Conservation (phyloP, 2,888 invertebrate genomes). For the Amphiduros pacificus region DNA sequence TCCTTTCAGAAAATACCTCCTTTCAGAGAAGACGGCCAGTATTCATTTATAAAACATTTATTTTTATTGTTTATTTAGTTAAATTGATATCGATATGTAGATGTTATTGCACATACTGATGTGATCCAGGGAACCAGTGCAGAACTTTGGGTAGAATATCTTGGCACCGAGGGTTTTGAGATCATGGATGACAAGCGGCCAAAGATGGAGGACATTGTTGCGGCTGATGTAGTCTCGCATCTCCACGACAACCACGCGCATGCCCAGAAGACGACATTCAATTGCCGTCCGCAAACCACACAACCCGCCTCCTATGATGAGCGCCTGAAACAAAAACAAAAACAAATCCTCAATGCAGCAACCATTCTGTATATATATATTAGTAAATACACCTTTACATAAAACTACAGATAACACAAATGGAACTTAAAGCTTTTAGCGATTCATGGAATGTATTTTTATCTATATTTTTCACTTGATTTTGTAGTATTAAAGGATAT, state of each 20-base stretch:
- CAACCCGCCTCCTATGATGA: slow-evolving; percentile 91
- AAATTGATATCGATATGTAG: too few species aligned
- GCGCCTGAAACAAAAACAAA: slow-evolving; percentile 62
- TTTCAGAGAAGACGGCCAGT: not conserved
- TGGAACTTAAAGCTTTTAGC: too few species aligned
- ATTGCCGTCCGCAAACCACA: slow-evolving; percentile 91
- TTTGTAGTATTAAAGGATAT: too few species aligned
- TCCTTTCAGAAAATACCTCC: not conserved
- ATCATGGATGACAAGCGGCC: slow-evolving; percentile 96
- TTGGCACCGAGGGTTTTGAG: slow-evolving; percentile 86
- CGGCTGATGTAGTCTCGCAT: slow-evolving; percentile 87
- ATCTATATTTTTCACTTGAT: too few species aligned
- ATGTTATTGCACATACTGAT: slow-evolving; percentile 77
- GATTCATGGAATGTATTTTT: too few species aligned
- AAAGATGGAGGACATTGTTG: slow-evolving; percentile 92
- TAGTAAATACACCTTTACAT: too few species aligned
- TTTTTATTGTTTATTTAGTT: too few species aligned
- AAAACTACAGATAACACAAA: too few species aligned
- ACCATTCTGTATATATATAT: too few species aligned
- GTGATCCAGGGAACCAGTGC: slow-evolving; percentile 93
- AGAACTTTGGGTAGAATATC: slow-evolving; percentile 95
- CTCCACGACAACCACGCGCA: slow-evolving; percentile 84
- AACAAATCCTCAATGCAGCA: too few species aligned
- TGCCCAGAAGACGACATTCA: slow-evolving; percentile 91
- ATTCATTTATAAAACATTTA: not conserved